Evolutionary conservation across 2,888 invertebrate species (phyloP).

Genomic region (Clistopyga incitator): DNA sequence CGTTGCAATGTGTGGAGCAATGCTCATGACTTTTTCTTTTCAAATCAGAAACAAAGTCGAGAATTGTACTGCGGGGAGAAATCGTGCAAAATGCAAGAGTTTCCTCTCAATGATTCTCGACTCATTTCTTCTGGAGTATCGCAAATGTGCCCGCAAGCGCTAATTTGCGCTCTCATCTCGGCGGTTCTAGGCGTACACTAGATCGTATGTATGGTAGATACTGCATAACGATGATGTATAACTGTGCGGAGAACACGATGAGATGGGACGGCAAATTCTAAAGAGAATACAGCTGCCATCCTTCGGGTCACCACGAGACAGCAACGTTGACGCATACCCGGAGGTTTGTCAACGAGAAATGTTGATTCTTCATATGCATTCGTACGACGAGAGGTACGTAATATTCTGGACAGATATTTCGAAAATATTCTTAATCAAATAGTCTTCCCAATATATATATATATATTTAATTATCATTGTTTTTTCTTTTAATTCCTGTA

Average conservation of each 20-base stretch:
- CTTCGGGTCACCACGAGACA: conserved; percentile 49
- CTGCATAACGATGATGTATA: conserved; percentile 4
- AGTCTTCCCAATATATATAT: not conserved
- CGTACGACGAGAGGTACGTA: not conserved
- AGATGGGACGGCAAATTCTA: conserved; percentile 32
- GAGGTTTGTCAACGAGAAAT: conserved; percentile 52
- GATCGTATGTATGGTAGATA: conserved; percentile 4
- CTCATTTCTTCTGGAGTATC: conserved; percentile 29
- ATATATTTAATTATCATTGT: not conserved
- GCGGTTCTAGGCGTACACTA: conserved; percentile 17
- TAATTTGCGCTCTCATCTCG: conserved; percentile 36
- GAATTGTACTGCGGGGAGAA: conserved; percentile 22
- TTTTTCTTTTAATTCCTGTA: not conserved
- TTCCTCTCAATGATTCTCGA: conserved; percentile 37
- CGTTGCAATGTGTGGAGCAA: conserved; percentile 13
- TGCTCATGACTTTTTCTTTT: conserved; percentile 25
- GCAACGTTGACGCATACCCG: conserved; percentile 60
- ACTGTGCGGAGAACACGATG: conserved; percentile 22
- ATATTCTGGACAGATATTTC: not conserved
- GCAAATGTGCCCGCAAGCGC: conserved; percentile 51
- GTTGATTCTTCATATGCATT: not conserved
- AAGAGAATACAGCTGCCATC: conserved; percentile 25
- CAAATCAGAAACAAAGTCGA: conserved; percentile 34
- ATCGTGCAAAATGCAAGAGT: conserved; percentile 4
- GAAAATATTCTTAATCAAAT: not conserved